Base-by-base conservation (phyloP, 2,113 vertebrate species). In the Grus americana region DNA sequence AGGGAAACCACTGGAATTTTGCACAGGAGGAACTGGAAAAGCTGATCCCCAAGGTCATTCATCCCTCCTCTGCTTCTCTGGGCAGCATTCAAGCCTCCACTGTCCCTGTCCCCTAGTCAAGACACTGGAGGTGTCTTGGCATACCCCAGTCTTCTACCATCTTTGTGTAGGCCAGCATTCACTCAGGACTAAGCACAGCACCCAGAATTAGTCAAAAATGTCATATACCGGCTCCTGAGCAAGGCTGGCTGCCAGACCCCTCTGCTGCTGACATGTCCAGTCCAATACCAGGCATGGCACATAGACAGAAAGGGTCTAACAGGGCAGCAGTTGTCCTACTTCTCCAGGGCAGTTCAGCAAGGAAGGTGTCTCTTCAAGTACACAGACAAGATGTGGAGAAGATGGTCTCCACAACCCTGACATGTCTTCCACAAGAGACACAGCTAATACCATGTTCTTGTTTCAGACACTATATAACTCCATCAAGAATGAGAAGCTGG, bases 401-500 rank as follows among this genome's bases (percentile, higher is more conserved):
- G 52, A 14, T 70, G 34, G 13, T 12, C 15, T 84, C 80, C 21
- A 40, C 38, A 92, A 32, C 17, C 27, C 50, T 67, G 73, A n/a
- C n/a, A 9, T 1, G 9, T 26, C 76, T 85, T 75, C 9, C 40
- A 19, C 9, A 15, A 75, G 46, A 86, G 62, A 44, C 78, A 63
- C 66, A 66, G 52, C 91, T 97, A 88, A 97, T 46, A 30, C 27
- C 71, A 14, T 95, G 93, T 91, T 94, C 58, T 96, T 96, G 85
- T 96, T 94, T 74, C 98, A 99, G 99, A 97, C 99, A 61, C 98
- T 99, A 44, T 99, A 99, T 94, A 99, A 99, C 97, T 99, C 99
- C 42, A 99, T 99, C 98, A 99, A 99, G 98, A 99, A 99, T 57
- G 99, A 99, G 96, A 99, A 99, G 98, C 98, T 99, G 46, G 99